Conservation (phyloP, 2,113 vertebrate genomes). For the Chinchilla lanigera region DNA sequence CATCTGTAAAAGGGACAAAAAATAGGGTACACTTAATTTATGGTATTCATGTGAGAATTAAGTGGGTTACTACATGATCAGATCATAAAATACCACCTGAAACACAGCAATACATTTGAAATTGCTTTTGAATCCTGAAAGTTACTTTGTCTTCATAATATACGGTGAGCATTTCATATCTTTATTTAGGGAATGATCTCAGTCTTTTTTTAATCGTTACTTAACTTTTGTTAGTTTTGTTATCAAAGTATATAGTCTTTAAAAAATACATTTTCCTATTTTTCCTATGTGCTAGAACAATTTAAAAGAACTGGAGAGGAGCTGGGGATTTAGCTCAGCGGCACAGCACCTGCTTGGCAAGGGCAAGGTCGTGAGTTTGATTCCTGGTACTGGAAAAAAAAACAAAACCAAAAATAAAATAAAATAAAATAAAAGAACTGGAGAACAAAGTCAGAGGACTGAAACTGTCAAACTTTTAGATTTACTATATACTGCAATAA, state of each 20-base stretch:
- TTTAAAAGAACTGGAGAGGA: conserved; percentile 16
- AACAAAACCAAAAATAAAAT: no score
- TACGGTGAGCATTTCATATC: not conserved
- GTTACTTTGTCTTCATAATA: not conserved
- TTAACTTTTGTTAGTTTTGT: not conserved
- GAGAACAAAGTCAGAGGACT: not conserved
- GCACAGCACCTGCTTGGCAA: no score
- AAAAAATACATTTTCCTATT: conserved; percentile 5
- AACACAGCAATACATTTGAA: not conserved
- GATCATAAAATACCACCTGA: not conserved
- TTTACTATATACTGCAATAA: not conserved
- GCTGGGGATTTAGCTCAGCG: no score
- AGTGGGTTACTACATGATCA: not conserved
- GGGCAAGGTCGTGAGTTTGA: no score
- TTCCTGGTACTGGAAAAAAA: no score
- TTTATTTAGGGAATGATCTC: not conserved
- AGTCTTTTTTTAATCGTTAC: not conserved
- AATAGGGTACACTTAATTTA: not conserved
- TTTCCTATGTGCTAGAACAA: not conserved
- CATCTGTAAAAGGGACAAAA: not conserved
- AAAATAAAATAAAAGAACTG: conserved; percentile 29
- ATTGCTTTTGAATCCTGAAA: not conserved
- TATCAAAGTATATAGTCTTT: not conserved
- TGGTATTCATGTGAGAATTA: not conserved
- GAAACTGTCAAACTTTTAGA: not conserved